Percentiles rank a stretch among this genome's conserved stretches.
phyloP scores from a whole-genome alignment of 2,113 vertebrate species.

The Syngnathus scovelli region DNA sequence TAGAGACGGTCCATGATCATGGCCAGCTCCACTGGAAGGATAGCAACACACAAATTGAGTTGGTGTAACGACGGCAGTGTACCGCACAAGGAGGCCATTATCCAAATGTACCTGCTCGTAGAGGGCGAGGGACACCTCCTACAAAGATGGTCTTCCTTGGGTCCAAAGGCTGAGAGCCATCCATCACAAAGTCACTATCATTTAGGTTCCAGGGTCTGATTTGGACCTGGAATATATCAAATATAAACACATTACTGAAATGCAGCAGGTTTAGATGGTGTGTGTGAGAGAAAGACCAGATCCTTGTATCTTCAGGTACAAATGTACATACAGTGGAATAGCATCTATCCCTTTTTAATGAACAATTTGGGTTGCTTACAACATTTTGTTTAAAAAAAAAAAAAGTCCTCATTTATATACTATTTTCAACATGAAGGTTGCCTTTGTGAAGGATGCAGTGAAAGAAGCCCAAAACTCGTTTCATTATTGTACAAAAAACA shows the following conservation, averaged over 20 bases:
- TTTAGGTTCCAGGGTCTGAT: conserved; percentile 99
- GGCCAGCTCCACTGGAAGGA: conserved; percentile 86
- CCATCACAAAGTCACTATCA: conserved; percentile 99
- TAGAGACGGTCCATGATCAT: conserved; percentile 99
- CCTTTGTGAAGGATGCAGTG: too few relatives aligned
- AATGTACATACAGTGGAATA: too few relatives aligned
- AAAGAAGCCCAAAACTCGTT: too few relatives aligned
- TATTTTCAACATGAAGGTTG: too few relatives aligned
- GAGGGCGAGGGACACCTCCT: conserved; percentile 93
- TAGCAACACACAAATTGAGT: not conserved
- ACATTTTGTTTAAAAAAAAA: too few relatives aligned
- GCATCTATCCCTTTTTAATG: too few relatives aligned
- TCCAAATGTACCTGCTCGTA: conserved; percentile 83
- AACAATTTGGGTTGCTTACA: too few relatives aligned
- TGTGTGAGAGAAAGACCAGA: too few relatives aligned
- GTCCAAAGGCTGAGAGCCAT: conserved; percentile 96
- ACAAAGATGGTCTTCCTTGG: conserved; percentile 99
- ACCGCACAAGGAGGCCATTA: not conserved
- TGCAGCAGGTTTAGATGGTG: not conserved
- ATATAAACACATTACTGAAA: not conserved
- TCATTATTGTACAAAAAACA: too few relatives aligned
- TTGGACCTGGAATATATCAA: conserved; percentile 78
- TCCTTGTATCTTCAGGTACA: too few relatives aligned
- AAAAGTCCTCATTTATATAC: too few relatives aligned
- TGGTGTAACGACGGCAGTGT: not conserved